These are phyloP conservation scores for Serinus canaria DNA, from an alignment of 2,113 vertebrate species.

Conservation along the genomic window DNA sequence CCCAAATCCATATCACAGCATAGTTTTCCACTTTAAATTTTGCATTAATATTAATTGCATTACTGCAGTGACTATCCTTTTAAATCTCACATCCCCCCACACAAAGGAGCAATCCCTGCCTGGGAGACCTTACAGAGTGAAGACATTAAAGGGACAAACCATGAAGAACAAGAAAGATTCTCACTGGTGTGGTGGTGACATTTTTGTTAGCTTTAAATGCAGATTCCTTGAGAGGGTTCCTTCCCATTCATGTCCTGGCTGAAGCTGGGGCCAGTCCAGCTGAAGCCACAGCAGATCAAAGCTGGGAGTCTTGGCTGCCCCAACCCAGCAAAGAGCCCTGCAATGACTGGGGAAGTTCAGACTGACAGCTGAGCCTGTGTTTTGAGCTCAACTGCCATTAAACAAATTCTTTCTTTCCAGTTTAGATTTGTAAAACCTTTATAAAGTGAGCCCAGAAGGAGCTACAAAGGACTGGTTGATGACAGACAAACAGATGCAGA, in stretches of 20 bases:
- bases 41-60: not conserved
- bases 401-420: not conserved
- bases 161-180: not conserved
- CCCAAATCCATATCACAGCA: conserved; percentile 5
- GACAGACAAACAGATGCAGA: not conserved
- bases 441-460: not conserved
- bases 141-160: not conserved
- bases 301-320: not conserved
- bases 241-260: not conserved
- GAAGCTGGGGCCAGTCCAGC: not conserved
- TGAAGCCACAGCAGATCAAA: not conserved
- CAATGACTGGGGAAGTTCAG: not conserved
- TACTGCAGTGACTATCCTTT: not conserved
- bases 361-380: not conserved
- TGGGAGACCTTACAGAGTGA: not conserved
- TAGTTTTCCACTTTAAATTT: conserved; percentile 11
- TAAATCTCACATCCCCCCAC: not conserved
- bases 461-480: not conserved
- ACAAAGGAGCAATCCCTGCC: not conserved
- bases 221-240: not conserved
- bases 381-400: not conserved
- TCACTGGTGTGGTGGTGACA: not conserved
- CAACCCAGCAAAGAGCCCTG: not conserved
- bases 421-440: not conserved
- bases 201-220: not conserved